Percentiles rank a stretch among this genome's conserved stretches.
These are phyloP conservation scores for Lysandra bellargus DNA, from an alignment of 2,888 invertebrate species.

Conservation along the genomic window DNA sequence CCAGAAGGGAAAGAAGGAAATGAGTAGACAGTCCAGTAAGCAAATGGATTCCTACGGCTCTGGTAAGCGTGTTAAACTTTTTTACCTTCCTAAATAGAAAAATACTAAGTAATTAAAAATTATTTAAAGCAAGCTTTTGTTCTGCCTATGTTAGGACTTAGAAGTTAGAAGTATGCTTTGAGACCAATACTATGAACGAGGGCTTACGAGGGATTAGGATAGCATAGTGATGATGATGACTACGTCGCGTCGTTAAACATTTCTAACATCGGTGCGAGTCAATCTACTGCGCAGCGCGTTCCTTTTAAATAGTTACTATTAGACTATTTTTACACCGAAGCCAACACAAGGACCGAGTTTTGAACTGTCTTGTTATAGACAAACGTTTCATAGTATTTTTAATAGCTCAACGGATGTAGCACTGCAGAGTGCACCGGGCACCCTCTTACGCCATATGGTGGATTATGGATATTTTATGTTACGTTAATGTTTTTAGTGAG, in stretches of 20 bases:
- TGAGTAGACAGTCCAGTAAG: slow-evolving; percentile 48
- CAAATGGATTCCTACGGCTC: slow-evolving; percentile 68
- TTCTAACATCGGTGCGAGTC: neutral
- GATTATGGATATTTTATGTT: too few relatives aligned
- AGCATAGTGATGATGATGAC: neutral
- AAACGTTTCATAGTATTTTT: slow-evolving; percentile 9
- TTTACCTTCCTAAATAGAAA: too few relatives aligned
- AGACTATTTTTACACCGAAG: slow-evolving; percentile 28
- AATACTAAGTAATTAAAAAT: too few relatives aligned
- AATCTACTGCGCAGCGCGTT: slow-evolving; percentile 22
- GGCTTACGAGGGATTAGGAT: neutral
- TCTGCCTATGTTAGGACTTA: too few relatives aligned
- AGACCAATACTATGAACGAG: neutral
- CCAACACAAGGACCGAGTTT: slow-evolving; percentile 17
- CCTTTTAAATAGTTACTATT: slow-evolving; percentile 9
- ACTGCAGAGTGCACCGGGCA: neutral
- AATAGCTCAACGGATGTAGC: neutral
- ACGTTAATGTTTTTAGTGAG: neutral
- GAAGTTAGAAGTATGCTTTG: too few relatives aligned
- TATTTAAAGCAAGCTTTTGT: too few relatives aligned
- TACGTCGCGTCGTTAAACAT: neutral
- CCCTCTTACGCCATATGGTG: neutral
- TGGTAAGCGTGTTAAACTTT: slow-evolving; percentile 47
- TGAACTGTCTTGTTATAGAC: slow-evolving; percentile 18
- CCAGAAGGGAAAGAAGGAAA: slow-evolving; percentile 49